Base-by-base conservation (phyloP, 2,797 vertebrate species). In the Amazona finschi region DNA sequence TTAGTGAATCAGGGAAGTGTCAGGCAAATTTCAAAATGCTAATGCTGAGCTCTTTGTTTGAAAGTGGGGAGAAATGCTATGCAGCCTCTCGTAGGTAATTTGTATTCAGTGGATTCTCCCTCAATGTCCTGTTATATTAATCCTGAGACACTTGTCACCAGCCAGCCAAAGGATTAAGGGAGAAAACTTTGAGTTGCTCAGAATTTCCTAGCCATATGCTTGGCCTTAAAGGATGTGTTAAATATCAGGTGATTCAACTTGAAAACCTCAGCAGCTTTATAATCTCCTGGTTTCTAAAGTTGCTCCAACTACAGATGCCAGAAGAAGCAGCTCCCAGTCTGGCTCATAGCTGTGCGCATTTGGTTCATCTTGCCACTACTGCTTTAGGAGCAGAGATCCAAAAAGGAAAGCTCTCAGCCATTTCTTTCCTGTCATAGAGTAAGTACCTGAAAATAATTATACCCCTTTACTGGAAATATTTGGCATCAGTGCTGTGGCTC, bases 361-460 rank as follows among this genome's bases (percentile, higher is more conserved):
- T 9, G 11, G 76, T 69, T 33, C 58, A 52, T 78, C 70, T 84
- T 21, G 5, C 55, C 33, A 70, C 57, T 91, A 62, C 85, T 91
- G 76, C 44, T 90, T 94, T 71, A 79, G 76, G 60, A 94, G 79
- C 47, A 75, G 71, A 89, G 62, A 78, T 90, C 93, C 91, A 92
- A 81, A 90, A 8, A 17, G 17, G 16, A 90, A 96, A 96, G 60
- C 60, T 93, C 55, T 86, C 60, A 74, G 64, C 12, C 60, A 80
- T 82, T 91, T 89, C 89, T 96, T 88, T 90, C 62, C 76, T 92
- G 91, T 84, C 92, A 93, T 69, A 81, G 83, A 52, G 27, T 82
- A 93, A 96, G 85, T 93, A 92, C 94, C 89, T 96, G 92, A 97
- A 94, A 96, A 95, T 92, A 91, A 95, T 95, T 52, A 84, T 73